These are phyloP conservation scores for Esox lucius DNA, from an alignment of 2,797 vertebrate genomes.

Conservation along the genomic window DNA sequence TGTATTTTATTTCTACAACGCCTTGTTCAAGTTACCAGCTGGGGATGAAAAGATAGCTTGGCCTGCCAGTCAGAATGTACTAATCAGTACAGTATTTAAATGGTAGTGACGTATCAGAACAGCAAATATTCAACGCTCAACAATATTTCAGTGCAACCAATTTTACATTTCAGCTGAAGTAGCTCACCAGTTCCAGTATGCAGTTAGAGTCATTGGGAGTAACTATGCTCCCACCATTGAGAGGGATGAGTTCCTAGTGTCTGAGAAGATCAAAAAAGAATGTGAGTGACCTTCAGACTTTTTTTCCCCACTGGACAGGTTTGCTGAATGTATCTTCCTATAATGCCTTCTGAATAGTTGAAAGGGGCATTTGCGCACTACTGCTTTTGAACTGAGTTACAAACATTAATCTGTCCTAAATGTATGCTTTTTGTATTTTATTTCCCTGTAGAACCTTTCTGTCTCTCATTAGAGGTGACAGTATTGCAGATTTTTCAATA, in stretches of 20 bases:
- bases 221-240: slow-evolving; percentile 98
- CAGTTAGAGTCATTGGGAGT: slow-evolving; percentile 95
- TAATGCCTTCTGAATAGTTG: background rate
- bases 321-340: background rate
- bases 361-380: background rate
- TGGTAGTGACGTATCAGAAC: background rate
- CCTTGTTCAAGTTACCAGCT: background rate
- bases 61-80: background rate
- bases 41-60: background rate
- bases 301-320: background rate
- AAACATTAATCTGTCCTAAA: background rate
- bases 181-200: slow-evolving; percentile 97
- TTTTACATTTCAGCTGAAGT: slow-evolving; percentile 83
- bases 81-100: background rate
- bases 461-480: background rate
- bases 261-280: slow-evolving; percentile 98
- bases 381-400: background rate
- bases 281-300: slow-evolving; percentile 75
- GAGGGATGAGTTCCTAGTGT: slow-evolving; percentile 95
- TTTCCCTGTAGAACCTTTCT: background rate
- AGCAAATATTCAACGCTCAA: background rate
- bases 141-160: background rate
- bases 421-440: background rate
- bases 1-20: too few relatives aligned
- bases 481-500: background rate